Conservation (phyloP, 2,113 vertebrate species). For the Rallus limicola region DNA sequence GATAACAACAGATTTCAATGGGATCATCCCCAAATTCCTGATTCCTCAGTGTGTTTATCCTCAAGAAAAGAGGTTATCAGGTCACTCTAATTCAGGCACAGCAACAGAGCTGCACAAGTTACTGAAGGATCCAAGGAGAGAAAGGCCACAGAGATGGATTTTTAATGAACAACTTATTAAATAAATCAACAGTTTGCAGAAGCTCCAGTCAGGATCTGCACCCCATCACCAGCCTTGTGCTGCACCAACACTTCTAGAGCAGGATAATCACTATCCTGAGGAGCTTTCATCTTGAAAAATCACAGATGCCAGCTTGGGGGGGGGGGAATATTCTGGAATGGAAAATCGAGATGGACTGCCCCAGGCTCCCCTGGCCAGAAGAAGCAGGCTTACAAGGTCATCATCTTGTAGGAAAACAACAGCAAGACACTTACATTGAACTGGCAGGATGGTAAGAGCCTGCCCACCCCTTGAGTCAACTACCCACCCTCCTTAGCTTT, state of each 20-base stretch:
- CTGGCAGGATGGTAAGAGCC: background rate
- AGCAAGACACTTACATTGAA: background rate
- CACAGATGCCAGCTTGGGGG: background rate
- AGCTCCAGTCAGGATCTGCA: background rate
- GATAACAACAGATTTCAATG: background rate
- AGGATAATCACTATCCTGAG: background rate
- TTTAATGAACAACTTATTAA: background rate
- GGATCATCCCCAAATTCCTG: background rate
- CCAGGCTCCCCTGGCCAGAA: background rate
- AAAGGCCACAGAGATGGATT: background rate
- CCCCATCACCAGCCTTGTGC: background rate
- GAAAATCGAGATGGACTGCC: background rate
- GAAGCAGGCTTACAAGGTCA: background rate
- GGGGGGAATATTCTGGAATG: background rate
- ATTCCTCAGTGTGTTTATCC: background rate
- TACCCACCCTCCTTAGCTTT: background rate
- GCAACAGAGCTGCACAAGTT: background rate
- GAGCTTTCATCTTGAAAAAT: background rate
- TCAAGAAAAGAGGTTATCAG: background rate
- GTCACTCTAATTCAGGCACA: background rate
- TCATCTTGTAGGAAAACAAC: background rate
- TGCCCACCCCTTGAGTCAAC: background rate
- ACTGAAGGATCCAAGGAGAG: background rate
- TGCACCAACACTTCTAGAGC: background rate
- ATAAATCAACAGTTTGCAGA: background rate